phyloP scores from a whole-genome alignment of 2,797 vertebrate species.

The Danio jaintianensis region DNA sequence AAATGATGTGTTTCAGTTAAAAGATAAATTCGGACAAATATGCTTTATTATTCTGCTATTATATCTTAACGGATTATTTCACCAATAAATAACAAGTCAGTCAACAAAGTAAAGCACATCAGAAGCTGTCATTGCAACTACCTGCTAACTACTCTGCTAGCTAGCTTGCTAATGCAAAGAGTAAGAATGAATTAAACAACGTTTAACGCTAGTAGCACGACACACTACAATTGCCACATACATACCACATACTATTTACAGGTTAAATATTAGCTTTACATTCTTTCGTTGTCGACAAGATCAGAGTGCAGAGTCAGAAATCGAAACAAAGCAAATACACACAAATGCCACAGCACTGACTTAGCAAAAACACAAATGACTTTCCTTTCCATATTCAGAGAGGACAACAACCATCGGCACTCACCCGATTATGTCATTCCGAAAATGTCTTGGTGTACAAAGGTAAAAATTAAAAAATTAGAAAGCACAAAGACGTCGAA shows the following conservation, averaged over 20 bases:
- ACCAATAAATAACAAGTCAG: too few relatives aligned
- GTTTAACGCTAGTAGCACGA: not conserved
- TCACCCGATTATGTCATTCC: slow-evolving; percentile 77
- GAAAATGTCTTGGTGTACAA: slow-evolving; percentile 46
- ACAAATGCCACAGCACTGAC: slow-evolving; percentile 66
- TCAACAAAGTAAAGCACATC: not conserved
- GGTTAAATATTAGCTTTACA: not conserved
- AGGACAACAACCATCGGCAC: slow-evolving; percentile 12
- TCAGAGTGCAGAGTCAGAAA: not conserved
- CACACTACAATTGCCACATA: not conserved
- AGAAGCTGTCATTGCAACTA: not conserved
- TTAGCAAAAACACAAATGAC: slow-evolving; percentile 70
- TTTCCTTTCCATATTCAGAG: not conserved
- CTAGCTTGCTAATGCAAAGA: slow-evolving; percentile 36
- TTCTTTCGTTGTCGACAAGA: not conserved
- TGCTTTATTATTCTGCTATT: too few relatives aligned
- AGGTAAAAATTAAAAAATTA: not conserved
- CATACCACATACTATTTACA: not conserved
- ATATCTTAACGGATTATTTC: too few relatives aligned
- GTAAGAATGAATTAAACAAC: not conserved
- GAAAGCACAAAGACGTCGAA: slow-evolving; percentile 6
- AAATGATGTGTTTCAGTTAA: too few relatives aligned
- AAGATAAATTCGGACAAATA: too few relatives aligned
- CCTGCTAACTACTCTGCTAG: slow-evolving; percentile 12
- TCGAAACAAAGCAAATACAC: slow-evolving; percentile 63